Evolutionary conservation across 2,113 vertebrate genomes (phyloP).

Genomic region (Bubo blakistoni): DNA sequence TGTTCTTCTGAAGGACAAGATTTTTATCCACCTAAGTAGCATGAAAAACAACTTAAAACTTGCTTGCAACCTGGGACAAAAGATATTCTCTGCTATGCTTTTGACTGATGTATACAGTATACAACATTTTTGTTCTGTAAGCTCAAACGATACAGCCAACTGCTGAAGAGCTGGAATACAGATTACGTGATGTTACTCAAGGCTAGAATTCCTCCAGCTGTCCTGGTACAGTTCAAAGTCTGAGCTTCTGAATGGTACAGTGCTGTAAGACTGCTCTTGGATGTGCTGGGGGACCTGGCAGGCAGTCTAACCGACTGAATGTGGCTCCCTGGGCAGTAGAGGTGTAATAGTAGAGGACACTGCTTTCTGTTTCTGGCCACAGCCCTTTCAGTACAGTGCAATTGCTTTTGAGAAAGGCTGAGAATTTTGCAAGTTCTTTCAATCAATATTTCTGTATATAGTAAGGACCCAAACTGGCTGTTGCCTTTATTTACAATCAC

Average conservation of each 20-base stretch:
- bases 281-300: background rate
- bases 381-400: background rate
- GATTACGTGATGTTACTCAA: background rate
- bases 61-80: background rate
- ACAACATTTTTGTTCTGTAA: background rate
- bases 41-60: background rate
- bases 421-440: background rate
- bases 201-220: background rate
- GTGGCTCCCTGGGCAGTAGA: background rate
- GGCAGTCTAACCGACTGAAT: background rate
- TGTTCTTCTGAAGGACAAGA: background rate
- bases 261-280: background rate
- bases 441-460: background rate
- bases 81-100: background rate
- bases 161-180: background rate
- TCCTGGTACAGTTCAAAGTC: background rate
- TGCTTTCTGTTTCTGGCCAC: background rate
- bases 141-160: background rate
- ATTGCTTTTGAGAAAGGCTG: background rate
- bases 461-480: background rate
- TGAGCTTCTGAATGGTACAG: fast-evolving
- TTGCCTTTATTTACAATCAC: background rate
- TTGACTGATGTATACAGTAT: background rate
- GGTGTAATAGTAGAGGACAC: background rate
- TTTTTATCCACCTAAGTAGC: background rate